A percentile compares a stretch with the other conserved stretches of the same genome.
phyloP scores from a whole-genome alignment of 1,140 invertebrate genomes.

The Pararge aegeria region DNA sequence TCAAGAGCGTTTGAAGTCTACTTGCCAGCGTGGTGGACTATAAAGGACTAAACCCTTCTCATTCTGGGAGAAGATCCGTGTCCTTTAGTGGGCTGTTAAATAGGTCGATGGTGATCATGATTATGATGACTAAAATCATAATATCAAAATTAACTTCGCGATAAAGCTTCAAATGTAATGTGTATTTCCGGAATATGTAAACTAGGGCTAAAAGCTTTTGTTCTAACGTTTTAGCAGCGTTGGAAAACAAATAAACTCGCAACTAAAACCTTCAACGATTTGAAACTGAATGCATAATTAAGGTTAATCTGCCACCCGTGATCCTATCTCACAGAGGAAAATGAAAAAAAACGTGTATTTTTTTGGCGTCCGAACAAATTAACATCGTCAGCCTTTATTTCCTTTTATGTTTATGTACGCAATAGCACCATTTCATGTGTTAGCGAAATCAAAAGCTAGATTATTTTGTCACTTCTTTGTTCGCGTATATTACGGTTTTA shows the following conservation, averaged over 20 bases:
- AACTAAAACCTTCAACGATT: constrained; percentile 1
- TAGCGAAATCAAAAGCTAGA: not conserved
- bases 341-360: not conserved
- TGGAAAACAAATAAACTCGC: not conserved
- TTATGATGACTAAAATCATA: no score
- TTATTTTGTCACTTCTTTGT: no score
- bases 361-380: constrained; percentile 2
- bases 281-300: constrained; percentile 5
- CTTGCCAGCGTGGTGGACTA: no score
- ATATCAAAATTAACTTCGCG: not conserved
- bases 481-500: no score
- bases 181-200: not conserved
- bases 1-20: no score
- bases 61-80: no score
- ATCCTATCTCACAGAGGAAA: not conserved
- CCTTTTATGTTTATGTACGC: not conserved
- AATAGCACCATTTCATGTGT: not conserved
- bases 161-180: not conserved
- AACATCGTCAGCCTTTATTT: not conserved
- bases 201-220: not conserved
- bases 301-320: not conserved
- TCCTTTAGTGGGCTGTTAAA: no score
- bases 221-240: not conserved
- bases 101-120: no score
- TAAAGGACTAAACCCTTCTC: no score